Percentiles rank a stretch among this genome's conserved stretches.
Conservation (phyloP, 2,888 invertebrate genomes). For the Callosobruchus maculatus region DNA sequence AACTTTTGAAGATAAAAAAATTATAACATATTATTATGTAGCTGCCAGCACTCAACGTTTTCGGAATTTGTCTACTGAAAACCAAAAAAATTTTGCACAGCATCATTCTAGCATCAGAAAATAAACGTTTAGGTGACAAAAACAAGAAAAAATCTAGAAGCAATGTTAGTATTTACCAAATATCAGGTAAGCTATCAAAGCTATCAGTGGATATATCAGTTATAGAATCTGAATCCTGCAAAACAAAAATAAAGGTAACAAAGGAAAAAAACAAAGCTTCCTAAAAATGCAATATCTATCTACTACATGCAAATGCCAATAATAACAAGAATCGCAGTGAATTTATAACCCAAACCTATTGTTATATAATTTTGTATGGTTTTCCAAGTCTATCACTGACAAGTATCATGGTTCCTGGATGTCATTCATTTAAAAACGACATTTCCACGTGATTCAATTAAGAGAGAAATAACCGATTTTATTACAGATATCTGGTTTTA, state of each 20-base stretch:
- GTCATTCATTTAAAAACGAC: no score
- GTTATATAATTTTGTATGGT: no score
- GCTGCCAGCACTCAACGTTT: no score
- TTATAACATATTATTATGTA: no score
- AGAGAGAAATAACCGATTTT: no score
- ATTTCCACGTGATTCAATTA: no score
- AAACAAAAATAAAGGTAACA: conserved; percentile 22
- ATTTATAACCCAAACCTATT: conserved; percentile 11
- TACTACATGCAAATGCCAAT: neutral
- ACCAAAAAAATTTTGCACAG: conserved; percentile 1
- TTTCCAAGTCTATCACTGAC: no score
- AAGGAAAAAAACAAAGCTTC: neutral
- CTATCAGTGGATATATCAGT: conserved; percentile 33
- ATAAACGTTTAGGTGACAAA: neutral
- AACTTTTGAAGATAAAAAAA: no score
- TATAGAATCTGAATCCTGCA: conserved; percentile 39
- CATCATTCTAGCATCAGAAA: neutral
- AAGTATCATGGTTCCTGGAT: no score
- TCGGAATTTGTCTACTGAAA: no score
- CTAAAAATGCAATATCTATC: neutral
- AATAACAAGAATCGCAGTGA: neutral
- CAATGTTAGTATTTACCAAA: conserved; percentile 34
- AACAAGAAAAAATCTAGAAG: conserved; percentile 2
- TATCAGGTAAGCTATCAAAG: conserved; percentile 28
- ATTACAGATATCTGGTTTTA: no score